Conservation (phyloP, 2,888 invertebrate genomes). For the Drosophila mettleri region DNA sequence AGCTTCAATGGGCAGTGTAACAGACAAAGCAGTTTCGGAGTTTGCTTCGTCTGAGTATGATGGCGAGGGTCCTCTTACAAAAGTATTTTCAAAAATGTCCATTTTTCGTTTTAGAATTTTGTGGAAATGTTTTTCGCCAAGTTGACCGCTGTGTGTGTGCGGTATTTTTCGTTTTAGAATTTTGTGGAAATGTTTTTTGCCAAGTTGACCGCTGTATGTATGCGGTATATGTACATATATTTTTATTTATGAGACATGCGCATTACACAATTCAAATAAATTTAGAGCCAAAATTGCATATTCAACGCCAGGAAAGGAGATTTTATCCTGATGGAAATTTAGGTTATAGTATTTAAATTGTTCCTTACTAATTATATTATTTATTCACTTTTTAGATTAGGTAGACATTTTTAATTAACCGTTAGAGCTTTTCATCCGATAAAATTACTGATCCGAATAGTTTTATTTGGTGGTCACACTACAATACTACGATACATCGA, state of each 20-base stretch:
- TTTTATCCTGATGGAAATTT: not conserved
- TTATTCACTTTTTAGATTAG: not conserved
- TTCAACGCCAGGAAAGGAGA: fast-evolving
- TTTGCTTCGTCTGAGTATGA: conserved; percentile 83
- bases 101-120: conserved; percentile 53
- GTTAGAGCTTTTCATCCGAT: not conserved
- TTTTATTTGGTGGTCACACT: conserved; percentile 4
- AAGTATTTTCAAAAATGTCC: conserved; percentile 83
- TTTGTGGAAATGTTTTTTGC: conserved; percentile 14
- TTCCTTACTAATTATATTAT: not conserved
- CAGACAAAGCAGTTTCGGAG: conserved; percentile 81
- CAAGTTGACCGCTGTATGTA: conserved; percentile 42
- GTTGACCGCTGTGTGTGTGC: conserved; percentile 44
- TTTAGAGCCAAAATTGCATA: conserved; percentile 21
- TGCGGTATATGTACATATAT: conserved; percentile 29
- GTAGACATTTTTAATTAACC: not conserved
- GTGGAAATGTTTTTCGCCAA: conserved; percentile 14
- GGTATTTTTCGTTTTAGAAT: conserved; percentile 15
- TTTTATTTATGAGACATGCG: conserved; percentile 37
- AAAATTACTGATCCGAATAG: not conserved
- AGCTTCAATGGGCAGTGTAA: conserved; percentile 74
- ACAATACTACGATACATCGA: not conserved
- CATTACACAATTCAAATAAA: conserved; percentile 11
- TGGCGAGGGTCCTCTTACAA: conserved; percentile 83
- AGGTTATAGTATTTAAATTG: too few species aligned